Conservation (phyloP, 2,888 invertebrate species). For the Allolobophora icterica region DNA sequence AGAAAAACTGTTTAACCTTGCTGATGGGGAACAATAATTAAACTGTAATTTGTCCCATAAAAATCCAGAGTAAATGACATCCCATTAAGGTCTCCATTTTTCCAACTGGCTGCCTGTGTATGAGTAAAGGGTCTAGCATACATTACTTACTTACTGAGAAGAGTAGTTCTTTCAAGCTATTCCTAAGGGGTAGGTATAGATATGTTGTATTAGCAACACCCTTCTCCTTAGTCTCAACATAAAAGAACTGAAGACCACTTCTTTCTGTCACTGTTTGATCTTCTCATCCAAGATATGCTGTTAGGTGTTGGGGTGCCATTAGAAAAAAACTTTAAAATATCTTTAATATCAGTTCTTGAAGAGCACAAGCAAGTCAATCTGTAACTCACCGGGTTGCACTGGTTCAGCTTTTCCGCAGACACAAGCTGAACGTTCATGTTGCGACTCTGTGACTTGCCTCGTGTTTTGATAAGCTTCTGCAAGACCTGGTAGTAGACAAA, state of each 20-base stretch:
- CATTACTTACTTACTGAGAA: background rate
- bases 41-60: background rate
- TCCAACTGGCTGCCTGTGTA: background rate
- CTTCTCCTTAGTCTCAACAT: background rate
- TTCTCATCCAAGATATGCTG: background rate
- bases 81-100: background rate
- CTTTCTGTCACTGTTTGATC: too few species aligned
- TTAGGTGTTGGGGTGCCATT: background rate
- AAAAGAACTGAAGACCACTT: too few species aligned
- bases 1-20: background rate
- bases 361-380: background rate
- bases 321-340: background rate
- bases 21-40: background rate
- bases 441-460: slow-evolving; percentile 96
- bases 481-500: slow-evolving; percentile 75
- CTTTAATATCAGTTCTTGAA: background rate
- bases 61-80: background rate
- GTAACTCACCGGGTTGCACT: slow-evolving; percentile 81
- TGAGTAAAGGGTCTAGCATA: background rate
- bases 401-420: slow-evolving; percentile 96
- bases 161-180: background rate
- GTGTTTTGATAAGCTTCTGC: slow-evolving; percentile 95
- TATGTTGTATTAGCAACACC: background rate
- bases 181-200: background rate
- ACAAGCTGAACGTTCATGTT: slow-evolving; percentile 99